Percentiles rank a stretch among this genome's conserved stretches.
phyloP scores from a whole-genome alignment of 2,888 invertebrate species.

The Lamellibrachia satsuma region DNA sequence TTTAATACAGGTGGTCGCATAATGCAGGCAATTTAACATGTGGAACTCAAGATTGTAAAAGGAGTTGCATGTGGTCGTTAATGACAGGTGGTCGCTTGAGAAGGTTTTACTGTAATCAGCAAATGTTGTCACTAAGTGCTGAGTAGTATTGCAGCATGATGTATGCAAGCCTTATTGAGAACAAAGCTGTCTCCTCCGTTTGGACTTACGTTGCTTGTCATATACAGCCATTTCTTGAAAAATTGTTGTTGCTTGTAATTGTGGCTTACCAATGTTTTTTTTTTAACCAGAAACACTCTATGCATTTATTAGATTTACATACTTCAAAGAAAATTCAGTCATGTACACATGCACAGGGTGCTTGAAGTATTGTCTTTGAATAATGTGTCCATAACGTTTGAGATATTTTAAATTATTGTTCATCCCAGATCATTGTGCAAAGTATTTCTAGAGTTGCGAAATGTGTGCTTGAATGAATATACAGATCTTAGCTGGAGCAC shows the following conservation, averaged over 20 bases:
- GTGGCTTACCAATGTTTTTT: background rate
- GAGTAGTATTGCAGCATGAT: too few species aligned
- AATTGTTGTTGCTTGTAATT: background rate
- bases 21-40: too few species aligned
- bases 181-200: too few species aligned
- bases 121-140: too few species aligned
- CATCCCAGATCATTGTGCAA: background rate
- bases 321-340: background rate
- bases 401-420: background rate
- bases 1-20: too few species aligned
- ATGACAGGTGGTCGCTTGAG: too few species aligned
- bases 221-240: background rate
- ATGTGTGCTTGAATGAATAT: background rate
- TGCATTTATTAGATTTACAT: background rate
- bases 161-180: too few species aligned
- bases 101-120: too few species aligned
- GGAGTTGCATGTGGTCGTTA: too few species aligned
- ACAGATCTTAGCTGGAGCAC: background rate
- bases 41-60: too few species aligned
- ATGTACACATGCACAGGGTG: background rate
- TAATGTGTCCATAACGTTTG: background rate
- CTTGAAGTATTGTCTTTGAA: too few species aligned
- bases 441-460: background rate
- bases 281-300: background rate
- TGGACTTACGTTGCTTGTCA: too few species aligned